Evolutionary conservation across 92 coral and sea anemone species (phyloP).

Genomic region (Phenganax subtilis): DNA sequence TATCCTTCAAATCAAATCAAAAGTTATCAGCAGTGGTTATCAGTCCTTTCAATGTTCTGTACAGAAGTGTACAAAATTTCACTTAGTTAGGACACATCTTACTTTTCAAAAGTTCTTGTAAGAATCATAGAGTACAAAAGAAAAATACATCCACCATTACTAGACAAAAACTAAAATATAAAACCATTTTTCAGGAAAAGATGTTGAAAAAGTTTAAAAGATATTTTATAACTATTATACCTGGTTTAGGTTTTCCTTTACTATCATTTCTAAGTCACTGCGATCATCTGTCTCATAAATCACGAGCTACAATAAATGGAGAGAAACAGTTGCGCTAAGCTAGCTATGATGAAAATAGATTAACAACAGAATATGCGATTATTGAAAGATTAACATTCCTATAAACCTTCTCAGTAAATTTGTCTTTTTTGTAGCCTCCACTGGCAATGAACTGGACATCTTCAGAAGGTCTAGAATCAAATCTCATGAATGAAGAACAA

Average conservation of each 20-base stretch:
- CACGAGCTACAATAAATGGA: slow-evolving; percentile 55
- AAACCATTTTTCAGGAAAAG: neutral
- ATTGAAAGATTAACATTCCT: neutral
- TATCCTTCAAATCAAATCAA: slow-evolving; percentile 46
- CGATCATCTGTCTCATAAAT: slow-evolving; percentile 59
- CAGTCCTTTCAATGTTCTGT: neutral
- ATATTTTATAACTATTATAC: neutral
- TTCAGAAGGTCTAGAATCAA: slow-evolving; percentile 65
- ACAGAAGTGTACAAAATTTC: neutral
- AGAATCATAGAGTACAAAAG: slow-evolving; percentile 75
- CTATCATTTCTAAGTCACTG: slow-evolving; percentile 26
- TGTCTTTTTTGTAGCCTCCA: slow-evolving; percentile 88
- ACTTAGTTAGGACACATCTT: neutral
- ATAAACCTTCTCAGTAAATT: slow-evolving; percentile 74
- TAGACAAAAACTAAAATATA: slow-evolving; percentile 60
- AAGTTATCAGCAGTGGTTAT: neutral
- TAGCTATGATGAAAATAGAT: no score
- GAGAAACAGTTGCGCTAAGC: no score
- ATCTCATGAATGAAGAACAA: no score
- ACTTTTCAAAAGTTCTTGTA: slow-evolving; percentile 71
- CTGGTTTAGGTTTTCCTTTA: slow-evolving; percentile 22
- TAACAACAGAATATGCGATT: neutral
- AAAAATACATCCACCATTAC: slow-evolving; percentile 74
- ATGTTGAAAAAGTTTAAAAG: neutral
- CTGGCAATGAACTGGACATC: slow-evolving; percentile 72